Evolutionary conservation across 2,888 invertebrate genomes (phyloP), one percentile per base, ranked within the genome.

Genomic region (Hydroisotoma schaefferi): DNA sequence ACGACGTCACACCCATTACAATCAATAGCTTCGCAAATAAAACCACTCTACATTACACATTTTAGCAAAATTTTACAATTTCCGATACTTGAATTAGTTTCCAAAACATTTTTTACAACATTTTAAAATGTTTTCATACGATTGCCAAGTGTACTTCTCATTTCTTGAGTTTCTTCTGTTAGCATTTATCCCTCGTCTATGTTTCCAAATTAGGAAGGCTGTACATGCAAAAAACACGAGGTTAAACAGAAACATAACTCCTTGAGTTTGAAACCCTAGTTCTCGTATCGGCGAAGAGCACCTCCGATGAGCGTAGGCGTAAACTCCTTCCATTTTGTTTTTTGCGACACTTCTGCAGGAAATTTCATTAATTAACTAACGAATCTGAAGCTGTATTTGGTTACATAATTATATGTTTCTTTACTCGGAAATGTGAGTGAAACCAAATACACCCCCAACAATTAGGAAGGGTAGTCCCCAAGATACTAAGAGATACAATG

Each of bases 261-360:
- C 67, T 37, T 63, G 63, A 2, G 63, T 63, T 51, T 59, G 58
- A 28, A 67, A 67, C 2, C 67, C 67, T 15, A 67, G 55, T 29
- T 59, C 59, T 46, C 67, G 43, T 12, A 63, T 63, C 22, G 67
- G 63, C 2, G 67, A 67, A 15, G 67, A 67, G 27, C 67, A 67
- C 48, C 67, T 52, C 28, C 67, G 56, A 29, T 67, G 67, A n/a
- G 61, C 66, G 44, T 57, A 63, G 1, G 60, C 57, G 52, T 64
- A 64, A 1, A 61, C 40, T 15, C 64, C 64, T 28, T 57, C 33
- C 57, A 64, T 49, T 40, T 54, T 26, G 8, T 27, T 33, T 57
- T 58, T 60, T 26, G 60, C 60, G 18, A 51, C 47, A 5, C 20
- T 51, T 20, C 64, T 64, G 18, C 5, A 37, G n/a, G 3, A 15